These are phyloP conservation scores for Eudyptes chrysolophus DNA, from an alignment of 2,113 vertebrate species.

Conservation along the genomic window DNA sequence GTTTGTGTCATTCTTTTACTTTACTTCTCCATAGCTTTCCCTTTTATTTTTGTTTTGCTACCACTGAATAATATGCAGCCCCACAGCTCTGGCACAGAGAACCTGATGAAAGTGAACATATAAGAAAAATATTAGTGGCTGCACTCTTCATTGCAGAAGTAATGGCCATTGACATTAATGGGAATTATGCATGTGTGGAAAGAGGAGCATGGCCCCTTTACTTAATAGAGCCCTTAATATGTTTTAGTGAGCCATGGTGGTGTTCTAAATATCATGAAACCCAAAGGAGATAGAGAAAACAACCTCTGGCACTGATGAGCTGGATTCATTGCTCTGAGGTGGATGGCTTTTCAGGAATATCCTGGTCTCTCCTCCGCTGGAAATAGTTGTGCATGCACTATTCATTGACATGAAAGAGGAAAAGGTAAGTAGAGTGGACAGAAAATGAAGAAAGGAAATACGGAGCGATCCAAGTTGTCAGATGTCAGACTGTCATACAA, in stretches of 20 bases:
- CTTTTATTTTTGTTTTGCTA: slow-evolving; percentile 54
- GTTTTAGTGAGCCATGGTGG: slow-evolving; percentile 65
- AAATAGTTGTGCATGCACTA: not conserved
- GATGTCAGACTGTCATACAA: slow-evolving; percentile 7
- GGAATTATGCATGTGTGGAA: slow-evolving; percentile 54
- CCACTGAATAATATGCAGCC: not conserved
- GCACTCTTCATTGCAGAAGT: slow-evolving; percentile 18
- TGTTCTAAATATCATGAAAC: slow-evolving; percentile 59
- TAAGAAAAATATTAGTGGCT: slow-evolving; percentile 54
- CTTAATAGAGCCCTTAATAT: slow-evolving; percentile 60
- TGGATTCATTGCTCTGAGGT: slow-evolving; percentile 64
- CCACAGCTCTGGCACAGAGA: slow-evolving; percentile 19
- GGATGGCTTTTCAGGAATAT: slow-evolving; percentile 11
- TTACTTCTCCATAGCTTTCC: not conserved
- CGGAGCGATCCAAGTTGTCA: not conserved
- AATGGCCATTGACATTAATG: slow-evolving; percentile 60
- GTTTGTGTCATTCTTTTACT: not conserved
- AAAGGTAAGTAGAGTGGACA: slow-evolving; percentile 21
- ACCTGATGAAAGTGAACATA: slow-evolving; percentile 41
- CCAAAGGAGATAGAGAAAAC: slow-evolving; percentile 62
- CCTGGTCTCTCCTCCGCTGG: not conserved
- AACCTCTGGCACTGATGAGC: slow-evolving; percentile 52
- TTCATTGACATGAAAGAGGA: not conserved
- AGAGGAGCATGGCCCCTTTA: slow-evolving; percentile 43
- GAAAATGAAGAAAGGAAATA: slow-evolving; percentile 38